Evolutionary conservation across 2,113 vertebrate species (phyloP), one percentile per base, ranked within the genome.

Genomic region (Pleuronectes platessa): DNA sequence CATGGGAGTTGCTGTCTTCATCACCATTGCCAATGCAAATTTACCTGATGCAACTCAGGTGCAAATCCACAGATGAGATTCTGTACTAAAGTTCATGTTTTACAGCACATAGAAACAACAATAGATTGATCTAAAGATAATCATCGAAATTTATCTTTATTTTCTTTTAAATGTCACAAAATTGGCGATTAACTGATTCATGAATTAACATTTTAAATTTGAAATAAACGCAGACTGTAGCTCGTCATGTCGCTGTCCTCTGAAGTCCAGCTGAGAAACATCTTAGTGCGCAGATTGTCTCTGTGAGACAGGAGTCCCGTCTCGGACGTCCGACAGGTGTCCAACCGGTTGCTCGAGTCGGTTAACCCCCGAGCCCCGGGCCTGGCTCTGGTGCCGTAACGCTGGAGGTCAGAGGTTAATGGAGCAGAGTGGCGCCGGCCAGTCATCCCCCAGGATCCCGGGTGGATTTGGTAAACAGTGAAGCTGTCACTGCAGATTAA

Each of bases 401-500:
- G 40, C 63, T 65, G 60, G 54, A 80, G 94, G 94, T 95, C 92
- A 94, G 65, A 91, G 93, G 94, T 94, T 95, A 95, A 95, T 95
- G 94, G 94, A 94, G 90, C 86, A 78, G 86, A 92, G 81, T 91
- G 88, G 91, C 92, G 92, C 91, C 92, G 82, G 81, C 83, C 89
- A 79, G 90, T 90, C 91, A 92, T 93, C 92, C 87, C 86, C 76
- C 83, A 90, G 92, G 84, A 94, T 94, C 89, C 82, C 85, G 88
- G 82, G 89, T 92, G 92, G 92, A 94, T 95, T 94, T 95, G 80
- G 92, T 95, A 94, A 95, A 95, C 93, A 95, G 88, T 90, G 88
- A 86, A 91, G 84, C 93, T 95, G 94, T 94, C 94, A 95, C 85
- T 93, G 93, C 92, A 92, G 94, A 95, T 95, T 94, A 95, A 95